Percentiles rank a stretch among this genome's conserved stretches.
phyloP scores from a whole-genome alignment of 1,140 invertebrate species.

The Brachionus calyciflorus region DNA sequence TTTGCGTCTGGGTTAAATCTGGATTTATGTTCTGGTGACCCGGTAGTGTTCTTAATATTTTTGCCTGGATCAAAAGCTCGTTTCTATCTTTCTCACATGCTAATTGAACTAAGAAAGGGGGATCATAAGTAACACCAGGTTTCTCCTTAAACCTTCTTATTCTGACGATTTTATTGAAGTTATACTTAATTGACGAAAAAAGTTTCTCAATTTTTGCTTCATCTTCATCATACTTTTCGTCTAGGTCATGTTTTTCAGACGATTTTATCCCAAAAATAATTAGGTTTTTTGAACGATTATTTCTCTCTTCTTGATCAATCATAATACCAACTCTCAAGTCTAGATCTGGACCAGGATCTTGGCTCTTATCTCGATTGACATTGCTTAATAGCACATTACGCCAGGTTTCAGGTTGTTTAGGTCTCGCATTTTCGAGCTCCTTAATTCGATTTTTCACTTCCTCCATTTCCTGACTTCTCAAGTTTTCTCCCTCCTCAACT shows the following conservation, averaged over 20 bases:
- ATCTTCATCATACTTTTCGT: background rate
- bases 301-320: background rate
- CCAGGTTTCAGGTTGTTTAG: no score
- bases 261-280: background rate
- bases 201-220: background rate
- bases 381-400: background rate
- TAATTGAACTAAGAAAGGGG: background rate
- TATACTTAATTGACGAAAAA: no score
- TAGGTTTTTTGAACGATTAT: background rate
- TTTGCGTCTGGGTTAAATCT: background rate
- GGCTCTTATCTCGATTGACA: background rate
- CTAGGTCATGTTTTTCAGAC: background rate
- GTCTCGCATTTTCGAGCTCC: no score
- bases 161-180: no score
- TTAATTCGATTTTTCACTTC: no score
- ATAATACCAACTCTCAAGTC: background rate
- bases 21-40: background rate
- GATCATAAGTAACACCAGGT: background rate
- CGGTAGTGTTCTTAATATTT: background rate
- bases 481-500: no score
- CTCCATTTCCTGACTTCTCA: no score
- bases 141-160: background rate
- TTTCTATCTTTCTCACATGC: background rate
- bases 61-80: background rate
- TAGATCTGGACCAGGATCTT: background rate